A percentile compares a stretch with the other conserved stretches of the same genome.
These are phyloP conservation scores for Oryzias javanicus DNA, from an alignment of 2,113 vertebrate genomes.

Conservation along the genomic window DNA sequence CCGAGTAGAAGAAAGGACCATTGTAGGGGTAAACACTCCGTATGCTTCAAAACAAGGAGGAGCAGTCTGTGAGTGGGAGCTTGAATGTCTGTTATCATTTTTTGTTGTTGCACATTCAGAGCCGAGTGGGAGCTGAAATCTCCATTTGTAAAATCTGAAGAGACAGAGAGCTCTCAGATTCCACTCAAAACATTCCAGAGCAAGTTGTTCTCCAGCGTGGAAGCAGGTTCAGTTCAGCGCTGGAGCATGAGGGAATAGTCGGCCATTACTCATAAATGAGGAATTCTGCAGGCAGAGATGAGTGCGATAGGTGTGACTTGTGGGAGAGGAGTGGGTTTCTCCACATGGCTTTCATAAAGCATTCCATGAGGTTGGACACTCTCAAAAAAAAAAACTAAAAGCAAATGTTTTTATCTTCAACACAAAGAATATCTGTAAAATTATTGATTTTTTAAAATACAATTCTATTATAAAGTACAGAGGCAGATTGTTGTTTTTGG, in stretches of 20 bases:
- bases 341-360: too few relatives aligned
- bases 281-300: slow-evolving; percentile 18
- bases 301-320: slow-evolving; percentile 1
- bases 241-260: not conserved
- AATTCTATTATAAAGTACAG: too few relatives aligned
- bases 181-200: not conserved
- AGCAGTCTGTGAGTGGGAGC: not conserved
- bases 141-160: not conserved
- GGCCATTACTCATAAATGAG: slow-evolving; percentile 32
- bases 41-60: slow-evolving; percentile 8
- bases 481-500: too few relatives aligned
- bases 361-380: too few relatives aligned
- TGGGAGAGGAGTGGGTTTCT: too few relatives aligned
- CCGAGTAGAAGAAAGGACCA: slow-evolving; percentile 18
- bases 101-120: not conserved
- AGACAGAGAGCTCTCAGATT: not conserved
- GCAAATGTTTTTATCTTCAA: too few relatives aligned
- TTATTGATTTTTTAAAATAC: too few relatives aligned
- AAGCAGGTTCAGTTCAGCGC: not conserved
- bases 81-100: slow-evolving; percentile 6
- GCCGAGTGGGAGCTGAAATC: not conserved
- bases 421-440: too few relatives aligned
- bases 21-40: slow-evolving; percentile 36
- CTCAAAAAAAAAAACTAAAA: too few relatives aligned
- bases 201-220: not conserved